A percentile compares a stretch with the other conserved stretches of the same genome.
phyloP scores from a whole-genome alignment of 2,113 vertebrate genomes.

The Engystomops pustulosus region DNA sequence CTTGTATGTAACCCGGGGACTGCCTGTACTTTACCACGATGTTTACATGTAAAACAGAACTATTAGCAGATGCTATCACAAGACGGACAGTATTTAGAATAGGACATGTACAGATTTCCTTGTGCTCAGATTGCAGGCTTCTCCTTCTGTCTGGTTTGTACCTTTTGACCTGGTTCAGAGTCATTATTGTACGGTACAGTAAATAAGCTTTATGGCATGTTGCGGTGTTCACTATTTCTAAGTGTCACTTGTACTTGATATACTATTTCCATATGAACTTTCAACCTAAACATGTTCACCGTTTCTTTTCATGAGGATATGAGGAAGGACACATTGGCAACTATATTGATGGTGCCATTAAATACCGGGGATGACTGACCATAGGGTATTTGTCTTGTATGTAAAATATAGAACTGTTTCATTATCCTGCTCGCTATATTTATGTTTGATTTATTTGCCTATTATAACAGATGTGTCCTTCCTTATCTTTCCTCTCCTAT shows the following conservation, averaged over 20 bases:
- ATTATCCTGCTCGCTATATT: not conserved
- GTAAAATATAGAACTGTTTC: not conserved
- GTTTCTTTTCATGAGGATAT: not conserved
- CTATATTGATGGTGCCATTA: constrained; percentile 18
- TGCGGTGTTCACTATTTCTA: not conserved
- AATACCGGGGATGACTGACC: not conserved
- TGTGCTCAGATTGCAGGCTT: too few species aligned
- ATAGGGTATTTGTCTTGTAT: not conserved
- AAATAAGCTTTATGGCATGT: not conserved
- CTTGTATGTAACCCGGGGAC: too few species aligned
- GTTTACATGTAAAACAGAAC: too few species aligned
- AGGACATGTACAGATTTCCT: too few species aligned
- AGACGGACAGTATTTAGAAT: too few species aligned
- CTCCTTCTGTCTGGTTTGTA: not conserved
- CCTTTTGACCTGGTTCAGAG: not conserved
- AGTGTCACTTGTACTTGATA: not conserved
- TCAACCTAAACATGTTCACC: not conserved
- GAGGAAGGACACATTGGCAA: not conserved
- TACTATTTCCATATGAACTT: not conserved
- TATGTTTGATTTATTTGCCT: too few species aligned
- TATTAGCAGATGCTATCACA: too few species aligned
- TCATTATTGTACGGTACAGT: not conserved
- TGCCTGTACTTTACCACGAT: too few species aligned
- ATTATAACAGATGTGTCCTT: too few species aligned
- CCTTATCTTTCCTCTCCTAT: too few species aligned